Base-by-base conservation (phyloP, 2,113 vertebrate genomes). In the Gallinago media region DNA sequence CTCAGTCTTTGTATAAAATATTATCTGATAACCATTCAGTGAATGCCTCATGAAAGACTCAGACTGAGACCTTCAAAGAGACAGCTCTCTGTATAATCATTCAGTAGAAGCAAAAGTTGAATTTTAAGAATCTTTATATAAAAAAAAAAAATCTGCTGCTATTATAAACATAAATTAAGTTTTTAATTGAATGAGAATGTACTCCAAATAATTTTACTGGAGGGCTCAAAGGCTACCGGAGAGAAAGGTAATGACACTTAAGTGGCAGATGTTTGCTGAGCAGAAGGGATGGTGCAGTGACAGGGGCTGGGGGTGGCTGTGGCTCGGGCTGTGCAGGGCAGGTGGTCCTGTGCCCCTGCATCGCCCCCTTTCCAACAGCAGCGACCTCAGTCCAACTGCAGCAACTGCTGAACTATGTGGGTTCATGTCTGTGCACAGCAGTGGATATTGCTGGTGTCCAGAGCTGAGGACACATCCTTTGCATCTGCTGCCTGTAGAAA, bases 221-320 rank as follows among this genome's bases (percentile, higher is more conserved):
- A 56, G 38, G 38, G 42, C 2, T 2, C 66, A 72, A 92, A 78
- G 62, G 74, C 87, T 89, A 72, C 67, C 7, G 2, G 58, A 93
- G 70, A 86, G 85, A 82, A 92, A 92, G 52, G 67, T 89, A 73
- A 76, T 88, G 84, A 38, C 85, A 70, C 90, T 90, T 88, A 68
- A 54, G 85, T 66, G 49, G 82, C 72, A 85, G 93, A 47, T 88
- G 71, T 92, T 96, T 92, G 71, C 85, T 89, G 88, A 88, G 89
- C 50, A 52, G 50, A 27, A 52, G 26, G 50, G 50, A 52, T 52
- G 50, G 26, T 15, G 9, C 50, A 52, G 25, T 15, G 50, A 52
- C 27, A 25, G 25, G 50, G 50, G 15, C 26, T 9, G 26, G 14
- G 50, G 50, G 50, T 26, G 3, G 50, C 26, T 3, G 5, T 16